Evolutionary conservation across 2,797 vertebrate species (phyloP).

Genomic region (Telmatherina bonti): DNA sequence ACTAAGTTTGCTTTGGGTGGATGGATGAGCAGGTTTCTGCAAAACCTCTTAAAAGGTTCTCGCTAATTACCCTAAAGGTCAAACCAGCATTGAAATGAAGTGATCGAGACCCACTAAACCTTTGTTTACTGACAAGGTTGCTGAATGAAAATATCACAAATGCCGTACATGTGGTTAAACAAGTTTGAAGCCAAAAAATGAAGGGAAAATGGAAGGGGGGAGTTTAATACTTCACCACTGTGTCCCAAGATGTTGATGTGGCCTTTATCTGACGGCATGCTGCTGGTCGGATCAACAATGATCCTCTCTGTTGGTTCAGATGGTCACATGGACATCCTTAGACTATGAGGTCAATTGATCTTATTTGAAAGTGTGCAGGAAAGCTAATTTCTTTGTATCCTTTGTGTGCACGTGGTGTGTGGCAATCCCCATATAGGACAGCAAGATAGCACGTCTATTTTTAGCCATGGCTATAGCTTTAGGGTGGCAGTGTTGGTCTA

Average conservation of each 20-base stretch:
- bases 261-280: background rate
- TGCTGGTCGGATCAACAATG: background rate
- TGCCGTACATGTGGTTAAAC: background rate
- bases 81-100: background rate
- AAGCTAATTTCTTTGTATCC: conserved; percentile 32
- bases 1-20: conserved; percentile 2
- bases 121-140: background rate
- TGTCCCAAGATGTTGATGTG: conserved; percentile 40
- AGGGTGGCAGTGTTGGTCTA: background rate
- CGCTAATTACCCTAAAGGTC: background rate
- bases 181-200: background rate
- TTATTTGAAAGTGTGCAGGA: conserved; percentile 40
- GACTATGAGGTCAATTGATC: conserved; percentile 51
- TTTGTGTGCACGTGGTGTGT: conserved; percentile 13
- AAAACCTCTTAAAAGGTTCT: background rate
- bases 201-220: background rate
- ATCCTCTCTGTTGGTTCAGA: conserved; percentile 27
- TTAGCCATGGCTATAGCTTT: background rate
- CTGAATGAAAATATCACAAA: no score
- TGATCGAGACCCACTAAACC: background rate
- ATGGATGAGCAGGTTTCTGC: background rate
- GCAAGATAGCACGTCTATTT: background rate
- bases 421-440: background rate
- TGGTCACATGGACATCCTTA: conserved; percentile 49
- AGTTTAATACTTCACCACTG: no score